phyloP scores from a whole-genome alignment of 2,797 vertebrate genomes.

The Arrhamphus sclerolepis region DNA sequence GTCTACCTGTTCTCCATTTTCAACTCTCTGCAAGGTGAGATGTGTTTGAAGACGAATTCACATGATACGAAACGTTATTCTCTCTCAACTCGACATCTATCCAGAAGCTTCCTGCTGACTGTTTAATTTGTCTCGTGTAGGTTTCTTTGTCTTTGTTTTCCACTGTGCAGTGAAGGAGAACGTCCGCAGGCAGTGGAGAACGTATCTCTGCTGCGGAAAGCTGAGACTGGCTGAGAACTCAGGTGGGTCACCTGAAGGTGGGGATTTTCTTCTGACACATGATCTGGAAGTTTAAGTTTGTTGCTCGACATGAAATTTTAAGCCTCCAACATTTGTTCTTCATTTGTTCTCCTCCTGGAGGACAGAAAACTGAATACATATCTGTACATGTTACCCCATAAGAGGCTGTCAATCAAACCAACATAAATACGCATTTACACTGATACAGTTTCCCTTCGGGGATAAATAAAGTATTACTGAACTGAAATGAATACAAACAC shows the following conservation, averaged over 20 bases:
- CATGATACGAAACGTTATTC: not conserved
- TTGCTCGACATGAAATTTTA: not conserved
- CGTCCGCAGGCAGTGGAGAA: conserved; percentile 91
- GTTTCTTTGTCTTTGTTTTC: conserved; percentile 93
- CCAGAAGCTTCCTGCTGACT: not conserved
- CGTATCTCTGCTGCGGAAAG: conserved; percentile 90
- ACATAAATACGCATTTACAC: no score
- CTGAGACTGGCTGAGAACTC: conserved; percentile 90
- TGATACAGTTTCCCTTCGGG: no score
- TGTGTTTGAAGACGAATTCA: no score
- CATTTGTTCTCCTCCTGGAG: not conserved
- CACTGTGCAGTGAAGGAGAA: conserved; percentile 94
- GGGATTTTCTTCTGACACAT: no score
- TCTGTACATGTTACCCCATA: no score
- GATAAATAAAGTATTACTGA: no score
- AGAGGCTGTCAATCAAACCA: no score
- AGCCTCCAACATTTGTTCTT: no score
- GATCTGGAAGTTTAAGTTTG: no score
- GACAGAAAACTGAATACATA: not conserved
- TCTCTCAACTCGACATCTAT: no score
- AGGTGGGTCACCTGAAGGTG: conserved; percentile 72
- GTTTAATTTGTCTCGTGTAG: conserved; percentile 65
- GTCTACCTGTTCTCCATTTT: conserved; percentile 93
- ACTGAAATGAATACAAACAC: no score
- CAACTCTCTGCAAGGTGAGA: conserved; percentile 92